Base-by-base conservation (phyloP, 2,888 invertebrate genomes). In the Thereva nobilitata region DNA sequence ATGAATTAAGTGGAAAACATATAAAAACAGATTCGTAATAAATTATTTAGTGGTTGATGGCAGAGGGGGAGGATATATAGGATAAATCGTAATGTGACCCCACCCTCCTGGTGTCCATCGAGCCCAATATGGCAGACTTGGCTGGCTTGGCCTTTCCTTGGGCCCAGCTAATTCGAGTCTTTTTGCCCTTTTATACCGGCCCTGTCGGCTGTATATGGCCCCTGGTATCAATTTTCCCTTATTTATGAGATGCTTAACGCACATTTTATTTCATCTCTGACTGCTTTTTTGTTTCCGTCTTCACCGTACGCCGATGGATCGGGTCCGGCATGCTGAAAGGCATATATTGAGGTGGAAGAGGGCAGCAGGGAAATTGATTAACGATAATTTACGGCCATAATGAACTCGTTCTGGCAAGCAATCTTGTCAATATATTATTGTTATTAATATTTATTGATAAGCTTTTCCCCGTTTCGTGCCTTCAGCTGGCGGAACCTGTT, bases 341-440 rank as follows among this genome's bases (percentile, higher is more conserved):
- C 47, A 45, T 38, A 44, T 38, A 44, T 10, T 37, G 37, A 40
- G 47, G 23, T 37, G 38, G 37, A 57, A 23, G 34, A n/a, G 61
- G 40, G 41, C 12, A 40, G 50, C 53, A 40, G 55, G 63, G 63
- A 63, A 63, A 65, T 65, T 65, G 68, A 68, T 68, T 68, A 53
- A 54, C 59, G 65, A 68, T 68, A 65, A 68, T 68, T 68, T 68
- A 68, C 59, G 64, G 44, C 57, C 42, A 65, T 68, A 68, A 68
- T 68, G 68, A 64, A 68, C 61, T 65, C 68, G 64, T 65, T 68
- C 68, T 50, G 52, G 57, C 65, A 54, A 54, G 65, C 65, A 45
- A 63, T 63, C 57, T 59, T 65, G 68, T 68, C 65, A 68, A 68
- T 68, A 64, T 68, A 64, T 68, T 65, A 68, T 68, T 68, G 57